Base-by-base conservation (phyloP, 2,888 invertebrate species). In the Tortricodes alternella region DNA sequence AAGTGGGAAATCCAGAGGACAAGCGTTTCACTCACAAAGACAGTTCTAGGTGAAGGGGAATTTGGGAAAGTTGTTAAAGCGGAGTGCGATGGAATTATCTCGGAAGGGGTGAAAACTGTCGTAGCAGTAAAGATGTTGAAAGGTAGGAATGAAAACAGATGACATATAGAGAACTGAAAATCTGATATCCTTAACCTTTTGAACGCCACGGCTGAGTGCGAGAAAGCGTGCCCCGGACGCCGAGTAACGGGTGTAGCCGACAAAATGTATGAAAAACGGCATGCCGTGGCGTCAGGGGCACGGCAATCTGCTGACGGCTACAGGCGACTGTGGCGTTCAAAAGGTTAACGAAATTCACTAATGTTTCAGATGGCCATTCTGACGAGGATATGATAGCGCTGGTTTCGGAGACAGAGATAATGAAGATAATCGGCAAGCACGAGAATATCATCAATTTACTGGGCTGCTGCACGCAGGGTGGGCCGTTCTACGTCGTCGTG, bases 111-210 rank as follows among this genome's bases (percentile, higher is more conserved):
- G 53, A 92, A 92, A 46, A 93, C 94, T 7, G 94, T 96, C 2
- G 99, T 99, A 0, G 99, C 99, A 4, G 99, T 99, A 0, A 99
- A 99, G 86, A 99, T 98, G 97, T 92, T 99, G 51, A 99, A 99
- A 93, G 96, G 97, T 96, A 82, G 70, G 65, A n/a, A 41, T 6
- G 0, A 29, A 11, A n/a, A 1, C 9, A 27, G n/a, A n/a, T 4
- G 27, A 2, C 23, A 23, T 41, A 2, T 3, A 13, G n/a, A 3
- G 5, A 19, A 21, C 5, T 62, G 13, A 11, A 11, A 32, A 11
- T 2, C n/a, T n/a, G n/a, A n/a, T n/a, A n/a, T n/a, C n/a, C n/a
- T n/a, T n/a, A n/a, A n/a, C n/a, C n/a, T n/a, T n/a, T n/a, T n/a
- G n/a, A n/a, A n/a, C n/a, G n/a, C n/a, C n/a, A n/a, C n/a, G n/a